Percentiles rank a stretch among this genome's conserved stretches.
Conservation (phyloP, 2,797 vertebrate genomes). For the Staurois parvus region DNA sequence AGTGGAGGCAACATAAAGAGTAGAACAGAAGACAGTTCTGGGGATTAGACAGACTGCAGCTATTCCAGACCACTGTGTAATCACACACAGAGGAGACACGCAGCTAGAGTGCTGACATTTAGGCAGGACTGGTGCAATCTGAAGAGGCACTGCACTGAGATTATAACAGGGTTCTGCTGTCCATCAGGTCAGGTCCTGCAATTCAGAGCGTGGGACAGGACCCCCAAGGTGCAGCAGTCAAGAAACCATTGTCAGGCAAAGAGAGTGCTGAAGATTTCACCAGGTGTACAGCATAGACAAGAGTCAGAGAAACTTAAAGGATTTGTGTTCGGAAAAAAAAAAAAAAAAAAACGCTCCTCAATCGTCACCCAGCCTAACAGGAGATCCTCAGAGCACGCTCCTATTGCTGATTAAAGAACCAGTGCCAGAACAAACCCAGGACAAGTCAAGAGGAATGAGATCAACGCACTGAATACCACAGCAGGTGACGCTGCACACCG, state of each 20-base stretch:
- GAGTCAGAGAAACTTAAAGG: background rate
- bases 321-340: background rate
- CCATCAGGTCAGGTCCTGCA: constrained; percentile 20
- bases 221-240: background rate
- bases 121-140: background rate
- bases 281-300: background rate
- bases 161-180: constrained; percentile 5
- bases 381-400: constrained; percentile 3
- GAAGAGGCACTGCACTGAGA: constrained; percentile 13
- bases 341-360: background rate
- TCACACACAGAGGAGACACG: background rate
- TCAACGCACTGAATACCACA: background rate
- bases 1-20: constrained; percentile 54
- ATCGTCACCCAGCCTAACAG: background rate
- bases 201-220: constrained; percentile 9
- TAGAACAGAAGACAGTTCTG: constrained; percentile 41
- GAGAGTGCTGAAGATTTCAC: background rate
- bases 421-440: constrained; percentile 1
- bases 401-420: background rate
- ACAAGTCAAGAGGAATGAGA: constrained; percentile 10
- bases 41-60: constrained; percentile 45
- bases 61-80: background rate
- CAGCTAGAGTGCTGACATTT: constrained; percentile 7
- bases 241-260: background rate
- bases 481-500: constrained; percentile 34